A percentile compares a stretch with the other conserved stretches of the same genome.
phyloP scores from a whole-genome alignment of 2,113 vertebrate genomes.

The Nanorana parkeri region DNA sequence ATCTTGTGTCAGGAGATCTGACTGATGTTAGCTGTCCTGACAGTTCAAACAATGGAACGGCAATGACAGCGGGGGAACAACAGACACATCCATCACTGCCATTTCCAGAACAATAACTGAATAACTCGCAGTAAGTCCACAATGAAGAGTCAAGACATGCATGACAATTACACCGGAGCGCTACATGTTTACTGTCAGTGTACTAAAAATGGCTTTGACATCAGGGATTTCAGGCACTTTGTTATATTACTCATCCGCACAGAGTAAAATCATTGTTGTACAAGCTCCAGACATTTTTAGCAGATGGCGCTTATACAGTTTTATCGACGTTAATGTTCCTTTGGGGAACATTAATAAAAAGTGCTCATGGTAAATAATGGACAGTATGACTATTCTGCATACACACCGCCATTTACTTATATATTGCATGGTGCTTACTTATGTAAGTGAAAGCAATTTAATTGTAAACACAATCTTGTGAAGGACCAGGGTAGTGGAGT shows the following conservation, averaged over 20 bases:
- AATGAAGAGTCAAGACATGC: neutral
- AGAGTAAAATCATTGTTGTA: no score
- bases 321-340: no score
- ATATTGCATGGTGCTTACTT: no score
- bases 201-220: neutral
- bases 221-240: neutral
- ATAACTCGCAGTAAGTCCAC: neutral
- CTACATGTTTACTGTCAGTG: neutral
- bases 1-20: conserved; percentile 34
- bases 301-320: no score
- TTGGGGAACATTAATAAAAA: no score
- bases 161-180: neutral
- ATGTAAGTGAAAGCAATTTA: no score
- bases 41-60: conserved; percentile 18
- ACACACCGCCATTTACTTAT: no score
- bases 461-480: no score
- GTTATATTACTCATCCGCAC: neutral
- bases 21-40: conserved; percentile 27
- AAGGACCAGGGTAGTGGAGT: no score
- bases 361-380: no score
- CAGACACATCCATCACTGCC: conserved; percentile 24
- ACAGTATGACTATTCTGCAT: no score
- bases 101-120: neutral
- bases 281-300: no score
- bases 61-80: conserved; percentile 8